Evolutionary conservation across 30 jellyfish, hydroid and myxozoan species (phyloP).

Genomic region (Pelagia noctiluca): DNA sequence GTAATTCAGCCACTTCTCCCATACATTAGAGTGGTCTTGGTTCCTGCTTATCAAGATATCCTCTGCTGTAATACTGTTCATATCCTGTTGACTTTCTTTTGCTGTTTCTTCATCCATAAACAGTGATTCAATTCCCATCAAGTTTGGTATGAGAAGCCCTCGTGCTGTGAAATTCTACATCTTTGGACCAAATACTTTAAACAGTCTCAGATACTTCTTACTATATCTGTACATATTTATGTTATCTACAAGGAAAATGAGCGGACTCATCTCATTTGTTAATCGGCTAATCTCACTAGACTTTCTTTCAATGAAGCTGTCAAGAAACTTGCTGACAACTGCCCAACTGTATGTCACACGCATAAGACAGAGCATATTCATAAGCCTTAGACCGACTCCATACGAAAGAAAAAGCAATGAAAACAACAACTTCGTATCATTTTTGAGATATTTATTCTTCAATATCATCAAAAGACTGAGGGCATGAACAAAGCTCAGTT

Average conservation of each 20-base stretch:
- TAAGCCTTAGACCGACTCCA: slow-evolving; percentile 35
- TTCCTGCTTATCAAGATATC: slow-evolving; percentile 19
- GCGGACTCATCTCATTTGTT: slow-evolving; percentile 27
- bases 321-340: slow-evolving; percentile 36
- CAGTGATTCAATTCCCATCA: slow-evolving; percentile 29
- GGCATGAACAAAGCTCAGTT: slow-evolving; percentile 42
- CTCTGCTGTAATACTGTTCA: slow-evolving; percentile 22
- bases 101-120: slow-evolving; percentile 23
- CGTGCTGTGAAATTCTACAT: slow-evolving; percentile 39
- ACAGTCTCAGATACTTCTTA: slow-evolving; percentile 38
- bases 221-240: slow-evolving; percentile 14
- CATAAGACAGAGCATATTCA: slow-evolving; percentile 39
- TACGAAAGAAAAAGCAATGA: slow-evolving; percentile 35
- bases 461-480: slow-evolving; percentile 40
- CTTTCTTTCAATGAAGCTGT: slow-evolving; percentile 34
- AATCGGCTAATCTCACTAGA: slow-evolving; percentile 31
- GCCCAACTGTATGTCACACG: slow-evolving; percentile 47
- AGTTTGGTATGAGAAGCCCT: slow-evolving; percentile 34
- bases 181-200: slow-evolving; percentile 40
- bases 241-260: slow-evolving; percentile 2
- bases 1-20: not conserved
- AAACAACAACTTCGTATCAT: slow-evolving; percentile 33
- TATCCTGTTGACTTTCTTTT: slow-evolving; percentile 40
- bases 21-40: slow-evolving; percentile 36
- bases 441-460: slow-evolving; percentile 28